These are phyloP conservation scores for Cranoglanis bouderius DNA, from an alignment of 2,113 vertebrate species.

Conservation along the genomic window DNA sequence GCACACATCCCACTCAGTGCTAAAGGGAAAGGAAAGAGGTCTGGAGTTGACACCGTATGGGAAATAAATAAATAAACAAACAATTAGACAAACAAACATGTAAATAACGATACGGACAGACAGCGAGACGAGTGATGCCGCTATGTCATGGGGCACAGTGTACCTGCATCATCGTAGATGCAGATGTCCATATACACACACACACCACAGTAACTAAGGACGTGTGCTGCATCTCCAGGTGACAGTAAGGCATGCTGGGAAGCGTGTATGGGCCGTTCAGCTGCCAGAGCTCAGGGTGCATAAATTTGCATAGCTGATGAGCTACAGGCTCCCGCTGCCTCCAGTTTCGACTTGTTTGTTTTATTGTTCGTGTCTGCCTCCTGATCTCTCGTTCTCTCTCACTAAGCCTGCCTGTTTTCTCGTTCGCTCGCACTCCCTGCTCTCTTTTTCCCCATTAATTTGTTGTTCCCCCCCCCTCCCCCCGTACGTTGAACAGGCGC, in stretches of 20 bases:
- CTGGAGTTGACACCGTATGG: not conserved
- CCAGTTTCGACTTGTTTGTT: slow-evolving; percentile 64
- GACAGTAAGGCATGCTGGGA: slow-evolving; percentile 63
- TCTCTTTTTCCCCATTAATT: not conserved
- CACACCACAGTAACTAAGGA: slow-evolving; percentile 59
- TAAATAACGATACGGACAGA: slow-evolving; percentile 10
- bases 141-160: not conserved
- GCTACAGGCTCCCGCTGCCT: slow-evolving; percentile 50
- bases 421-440: not conserved
- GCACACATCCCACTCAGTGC: not conserved
- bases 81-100: not conserved
- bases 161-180: slow-evolving; percentile 57
- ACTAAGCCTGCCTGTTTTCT: slow-evolving; percentile 20
- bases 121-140: not conserved
- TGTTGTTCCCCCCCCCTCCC: not conserved
- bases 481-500: not conserved
- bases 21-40: not conserved
- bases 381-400: slow-evolving; percentile 29
- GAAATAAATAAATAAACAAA: not conserved
- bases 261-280: slow-evolving; percentile 62
- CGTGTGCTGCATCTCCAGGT: slow-evolving; percentile 48
- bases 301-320: slow-evolving; percentile 71
- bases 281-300: slow-evolving; percentile 62
- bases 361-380: slow-evolving; percentile 20
- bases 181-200: slow-evolving; percentile 58